A percentile compares a stretch with the other conserved stretches of the same genome.
phyloP scores from a whole-genome alignment of 2,797 vertebrate species.

The Semotilus atromaculatus region DNA sequence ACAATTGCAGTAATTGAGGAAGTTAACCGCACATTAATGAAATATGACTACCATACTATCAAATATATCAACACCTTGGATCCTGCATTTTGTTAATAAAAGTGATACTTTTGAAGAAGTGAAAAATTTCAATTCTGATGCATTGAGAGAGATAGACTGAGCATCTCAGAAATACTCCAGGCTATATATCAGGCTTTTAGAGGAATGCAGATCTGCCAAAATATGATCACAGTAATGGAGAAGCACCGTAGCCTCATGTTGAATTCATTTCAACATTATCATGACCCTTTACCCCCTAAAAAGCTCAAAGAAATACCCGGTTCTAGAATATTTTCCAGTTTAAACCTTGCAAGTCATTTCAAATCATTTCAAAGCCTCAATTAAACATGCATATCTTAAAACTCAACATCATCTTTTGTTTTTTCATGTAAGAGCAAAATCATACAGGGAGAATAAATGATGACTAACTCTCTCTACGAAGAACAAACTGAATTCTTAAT shows the following conservation, averaged over 20 bases:
- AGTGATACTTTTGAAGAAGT: background rate
- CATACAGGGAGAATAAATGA: background rate
- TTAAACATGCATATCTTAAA: background rate
- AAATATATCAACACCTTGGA: background rate
- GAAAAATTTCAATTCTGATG: background rate
- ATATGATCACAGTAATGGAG: background rate
- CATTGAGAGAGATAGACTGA: background rate
- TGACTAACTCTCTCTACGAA: background rate
- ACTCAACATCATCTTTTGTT: background rate
- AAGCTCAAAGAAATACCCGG: background rate
- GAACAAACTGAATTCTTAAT: constrained; percentile 22
- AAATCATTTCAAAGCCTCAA: background rate
- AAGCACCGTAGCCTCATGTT: background rate
- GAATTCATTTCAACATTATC: background rate
- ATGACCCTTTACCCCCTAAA: background rate
- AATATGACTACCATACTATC: background rate
- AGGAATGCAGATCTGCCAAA: background rate
- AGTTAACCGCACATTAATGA: background rate
- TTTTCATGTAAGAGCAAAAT: background rate
- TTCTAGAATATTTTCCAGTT: background rate
- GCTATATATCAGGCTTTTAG: background rate
- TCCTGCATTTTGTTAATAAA: background rate
- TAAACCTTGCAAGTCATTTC: no score
- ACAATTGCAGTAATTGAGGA: background rate
- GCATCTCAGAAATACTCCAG: background rate